phyloP scores from a whole-genome alignment of 1,140 invertebrate genomes.

The Himalopsyche phryganea region DNA sequence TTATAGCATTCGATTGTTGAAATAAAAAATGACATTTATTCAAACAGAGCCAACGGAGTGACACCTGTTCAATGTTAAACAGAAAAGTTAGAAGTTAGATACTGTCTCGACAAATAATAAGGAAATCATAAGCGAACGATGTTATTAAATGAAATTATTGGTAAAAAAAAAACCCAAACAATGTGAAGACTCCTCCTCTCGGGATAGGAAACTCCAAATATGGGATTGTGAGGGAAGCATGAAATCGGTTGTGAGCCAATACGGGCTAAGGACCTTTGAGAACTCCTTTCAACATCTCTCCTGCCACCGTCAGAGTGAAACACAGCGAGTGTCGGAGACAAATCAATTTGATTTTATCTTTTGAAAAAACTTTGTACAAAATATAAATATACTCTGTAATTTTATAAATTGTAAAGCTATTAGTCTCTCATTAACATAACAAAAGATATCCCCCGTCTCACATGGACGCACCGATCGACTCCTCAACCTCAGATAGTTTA shows the following conservation, averaged over 20 bases:
- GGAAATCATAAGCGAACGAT: no score
- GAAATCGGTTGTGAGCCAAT: neutral
- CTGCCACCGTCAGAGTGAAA: constrained; percentile 30
- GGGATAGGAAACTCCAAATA: constrained; percentile 4
- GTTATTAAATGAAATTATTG: no score
- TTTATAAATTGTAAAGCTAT: constrained; percentile 53
- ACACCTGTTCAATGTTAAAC: no score
- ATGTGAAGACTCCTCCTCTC: neutral
- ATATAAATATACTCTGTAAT: constrained; percentile 57
- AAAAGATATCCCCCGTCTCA: constrained; percentile 43
- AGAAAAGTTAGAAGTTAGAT: no score
- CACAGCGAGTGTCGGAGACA: constrained; percentile 33
- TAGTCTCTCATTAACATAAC: constrained; percentile 49
- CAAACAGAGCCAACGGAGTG: no score
- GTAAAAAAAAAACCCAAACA: constrained; percentile 3
- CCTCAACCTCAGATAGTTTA: constrained; percentile 30
- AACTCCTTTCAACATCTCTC: constrained; percentile 24
- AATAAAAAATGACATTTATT: no score
- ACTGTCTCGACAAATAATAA: no score
- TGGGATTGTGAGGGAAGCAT: no score
- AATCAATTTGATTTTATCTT: constrained; percentile 51
- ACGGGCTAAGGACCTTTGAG: neutral
- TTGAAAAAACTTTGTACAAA: constrained; percentile 57
- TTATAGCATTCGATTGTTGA: no score
- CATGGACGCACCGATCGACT: constrained; percentile 33